These are phyloP conservation scores for Penaeus monodon DNA, from an alignment of 2,888 invertebrate species.

Conservation along the genomic window DNA sequence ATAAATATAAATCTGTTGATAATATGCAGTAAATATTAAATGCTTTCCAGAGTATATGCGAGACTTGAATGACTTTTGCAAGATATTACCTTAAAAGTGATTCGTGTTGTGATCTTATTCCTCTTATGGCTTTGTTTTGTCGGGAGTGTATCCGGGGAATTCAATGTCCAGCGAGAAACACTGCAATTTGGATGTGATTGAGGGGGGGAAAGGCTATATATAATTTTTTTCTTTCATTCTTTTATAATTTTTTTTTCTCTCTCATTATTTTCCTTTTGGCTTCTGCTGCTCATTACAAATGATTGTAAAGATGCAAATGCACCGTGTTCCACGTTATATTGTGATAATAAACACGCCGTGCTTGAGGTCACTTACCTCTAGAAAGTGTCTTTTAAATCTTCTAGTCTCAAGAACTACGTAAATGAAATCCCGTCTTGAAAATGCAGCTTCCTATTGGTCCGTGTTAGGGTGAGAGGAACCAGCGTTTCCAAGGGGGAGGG, in stretches of 20 bases:
- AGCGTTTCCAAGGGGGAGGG: conserved; percentile 6
- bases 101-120: conserved; percentile 36
- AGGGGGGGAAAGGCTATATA: not conserved
- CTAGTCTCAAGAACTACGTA: conserved; percentile 59
- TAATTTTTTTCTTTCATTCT: no score
- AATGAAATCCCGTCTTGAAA: conserved; percentile 45
- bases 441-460: conserved; percentile 44
- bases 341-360: conserved; percentile 59
- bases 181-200: conserved; percentile 25
- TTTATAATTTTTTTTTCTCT: no score
- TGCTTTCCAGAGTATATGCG: conserved; percentile 20
- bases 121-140: conserved; percentile 3
- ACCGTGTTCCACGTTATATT: conserved; percentile 48
- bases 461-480: conserved; percentile 1
- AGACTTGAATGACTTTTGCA: conserved; percentile 16
- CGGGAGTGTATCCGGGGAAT: conserved; percentile 26
- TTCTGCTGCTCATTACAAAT: conserved; percentile 35
- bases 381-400: conserved; percentile 55
- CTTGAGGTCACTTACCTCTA: conserved; percentile 44
- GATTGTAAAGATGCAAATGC: conserved; percentile 46
- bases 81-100: conserved; percentile 18
- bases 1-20: conserved; percentile 19
- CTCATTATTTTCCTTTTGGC: not conserved
- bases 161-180: conserved; percentile 20
- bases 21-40: conserved; percentile 4